Percentiles rank a stretch among this genome's conserved stretches.
Conservation (phyloP, 2,797 vertebrate species). For the Phaenicophaeus curvirostris region DNA sequence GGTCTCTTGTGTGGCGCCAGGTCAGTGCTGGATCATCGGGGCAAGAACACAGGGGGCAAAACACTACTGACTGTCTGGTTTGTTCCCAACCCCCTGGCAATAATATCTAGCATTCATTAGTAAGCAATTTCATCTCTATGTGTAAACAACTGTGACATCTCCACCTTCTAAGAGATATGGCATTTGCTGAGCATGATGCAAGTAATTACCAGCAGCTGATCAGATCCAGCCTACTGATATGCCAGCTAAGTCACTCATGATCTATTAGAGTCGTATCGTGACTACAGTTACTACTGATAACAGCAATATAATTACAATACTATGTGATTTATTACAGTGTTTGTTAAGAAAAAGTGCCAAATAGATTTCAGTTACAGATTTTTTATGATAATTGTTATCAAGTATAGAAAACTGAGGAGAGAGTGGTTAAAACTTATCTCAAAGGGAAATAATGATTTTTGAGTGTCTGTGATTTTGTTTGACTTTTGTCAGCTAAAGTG, state of each 20-base stretch:
- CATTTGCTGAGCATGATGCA: background rate
- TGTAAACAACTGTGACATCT: background rate
- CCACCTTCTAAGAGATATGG: background rate
- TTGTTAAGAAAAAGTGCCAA: background rate
- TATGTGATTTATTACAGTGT: background rate
- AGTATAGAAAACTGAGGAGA: background rate
- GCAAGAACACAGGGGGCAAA: background rate
- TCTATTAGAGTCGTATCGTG: background rate
- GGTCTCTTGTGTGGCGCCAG: accelerated
- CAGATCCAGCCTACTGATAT: background rate
- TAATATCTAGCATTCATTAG: background rate
- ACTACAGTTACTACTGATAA: background rate
- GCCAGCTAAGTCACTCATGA: background rate
- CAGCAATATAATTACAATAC: background rate
- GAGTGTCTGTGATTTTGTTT: background rate
- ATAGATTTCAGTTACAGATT: background rate
- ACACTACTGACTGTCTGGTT: background rate
- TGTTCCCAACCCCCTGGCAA: background rate
- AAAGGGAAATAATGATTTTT: background rate
- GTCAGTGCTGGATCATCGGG: background rate
- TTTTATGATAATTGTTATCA: background rate
- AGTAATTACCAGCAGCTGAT: background rate
- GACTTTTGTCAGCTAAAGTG: background rate
- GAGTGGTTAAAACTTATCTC: background rate
- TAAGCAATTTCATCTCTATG: background rate